These are phyloP conservation scores for Cirrhinus molitorella DNA, from an alignment of 2,797 vertebrate genomes.

Conservation along the genomic window DNA sequence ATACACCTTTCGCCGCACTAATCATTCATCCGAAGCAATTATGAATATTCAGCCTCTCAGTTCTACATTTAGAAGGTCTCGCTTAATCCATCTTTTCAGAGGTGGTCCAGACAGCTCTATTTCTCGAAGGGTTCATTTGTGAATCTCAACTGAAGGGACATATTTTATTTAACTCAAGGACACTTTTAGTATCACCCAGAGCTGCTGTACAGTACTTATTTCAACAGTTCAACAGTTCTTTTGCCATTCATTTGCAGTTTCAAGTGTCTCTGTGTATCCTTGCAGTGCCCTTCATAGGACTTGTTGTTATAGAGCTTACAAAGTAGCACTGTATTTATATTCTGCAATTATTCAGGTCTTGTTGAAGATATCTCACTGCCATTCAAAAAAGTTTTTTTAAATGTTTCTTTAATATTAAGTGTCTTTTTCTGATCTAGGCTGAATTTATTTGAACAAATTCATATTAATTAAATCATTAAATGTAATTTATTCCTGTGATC, in stretches of 20 bases:
- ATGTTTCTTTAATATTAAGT: neutral
- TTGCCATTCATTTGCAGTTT: neutral
- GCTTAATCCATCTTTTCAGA: conserved; percentile 18
- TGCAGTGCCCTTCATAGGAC: neutral
- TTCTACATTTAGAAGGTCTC: conserved; percentile 28
- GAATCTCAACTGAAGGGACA: conserved; percentile 14
- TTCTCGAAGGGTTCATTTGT: conserved; percentile 33
- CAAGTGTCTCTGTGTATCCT: conserved; percentile 54
- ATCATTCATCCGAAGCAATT: conserved; percentile 38
- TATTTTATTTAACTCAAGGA: conserved; percentile 35
- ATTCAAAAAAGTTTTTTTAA: neutral
- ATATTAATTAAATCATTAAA: too few relatives aligned
- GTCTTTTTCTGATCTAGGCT: too few relatives aligned
- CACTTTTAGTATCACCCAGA: conserved; percentile 21
- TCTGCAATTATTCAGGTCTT: neutral
- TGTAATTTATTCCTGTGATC: neutral
- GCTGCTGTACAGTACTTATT: neutral
- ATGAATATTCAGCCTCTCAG: conserved; percentile 22
- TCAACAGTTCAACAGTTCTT: neutral
- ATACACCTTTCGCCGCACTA: conserved; percentile 48
- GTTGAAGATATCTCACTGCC: neutral
- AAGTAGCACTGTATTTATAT: neutral
- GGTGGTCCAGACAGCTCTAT: conserved; percentile 41
- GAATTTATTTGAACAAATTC: too few relatives aligned
- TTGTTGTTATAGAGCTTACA: neutral